Percentiles rank a stretch among this genome's conserved stretches.
These are phyloP conservation scores for Butorides virescens DNA, from an alignment of 2,113 vertebrate genomes.

Conservation along the genomic window DNA sequence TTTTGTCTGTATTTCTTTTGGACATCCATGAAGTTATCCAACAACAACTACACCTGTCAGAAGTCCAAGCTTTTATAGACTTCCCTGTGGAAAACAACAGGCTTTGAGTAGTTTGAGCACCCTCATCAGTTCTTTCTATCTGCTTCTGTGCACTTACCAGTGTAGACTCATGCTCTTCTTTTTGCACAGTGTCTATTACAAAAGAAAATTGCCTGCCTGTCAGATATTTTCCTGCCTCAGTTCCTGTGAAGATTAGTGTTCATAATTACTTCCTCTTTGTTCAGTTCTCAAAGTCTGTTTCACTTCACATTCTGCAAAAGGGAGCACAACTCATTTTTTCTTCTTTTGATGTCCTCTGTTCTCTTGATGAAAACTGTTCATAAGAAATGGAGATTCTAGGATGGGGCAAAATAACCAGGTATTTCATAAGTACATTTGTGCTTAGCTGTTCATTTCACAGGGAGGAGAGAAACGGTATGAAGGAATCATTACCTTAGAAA, in stretches of 20 bases:
- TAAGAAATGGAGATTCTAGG: neutral
- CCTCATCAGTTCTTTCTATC: neutral
- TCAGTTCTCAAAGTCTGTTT: slow-evolving; percentile 6
- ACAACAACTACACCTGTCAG: neutral
- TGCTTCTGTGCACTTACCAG: neutral
- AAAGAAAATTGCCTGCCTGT: neutral
- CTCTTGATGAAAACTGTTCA: neutral
- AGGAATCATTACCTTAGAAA: neutral
- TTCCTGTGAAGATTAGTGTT: neutral
- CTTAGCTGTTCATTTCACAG: neutral
- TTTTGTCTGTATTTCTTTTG: neutral
- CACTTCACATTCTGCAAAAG: neutral
- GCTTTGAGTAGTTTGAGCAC: neutral
- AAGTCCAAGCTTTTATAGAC: neutral
- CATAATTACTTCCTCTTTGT: neutral
- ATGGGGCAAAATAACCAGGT: neutral
- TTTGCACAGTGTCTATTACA: neutral
- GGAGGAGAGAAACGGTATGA: neutral
- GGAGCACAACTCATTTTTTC: neutral
- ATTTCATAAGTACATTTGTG: neutral
- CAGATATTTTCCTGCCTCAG: neutral
- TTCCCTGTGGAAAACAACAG: neutral
- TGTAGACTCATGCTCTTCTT: neutral
- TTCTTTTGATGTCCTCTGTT: neutral
- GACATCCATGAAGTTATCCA: neutral